These are phyloP conservation scores for Aphodius granarius DNA, from an alignment of 2,888 invertebrate genomes.

Conservation along the genomic window DNA sequence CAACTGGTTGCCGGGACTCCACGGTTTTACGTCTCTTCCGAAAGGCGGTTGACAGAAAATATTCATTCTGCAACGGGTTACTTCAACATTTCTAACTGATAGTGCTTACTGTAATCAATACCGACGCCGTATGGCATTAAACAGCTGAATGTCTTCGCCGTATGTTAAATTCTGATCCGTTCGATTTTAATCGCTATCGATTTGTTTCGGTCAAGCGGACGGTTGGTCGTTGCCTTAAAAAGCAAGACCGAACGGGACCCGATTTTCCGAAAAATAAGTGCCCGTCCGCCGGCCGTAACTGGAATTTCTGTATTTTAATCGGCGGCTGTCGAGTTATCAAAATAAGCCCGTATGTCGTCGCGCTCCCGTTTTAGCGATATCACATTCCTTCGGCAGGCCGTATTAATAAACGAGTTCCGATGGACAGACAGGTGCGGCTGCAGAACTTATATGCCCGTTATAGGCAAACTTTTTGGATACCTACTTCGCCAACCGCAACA, in stretches of 20 bases:
- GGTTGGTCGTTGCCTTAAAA: background rate
- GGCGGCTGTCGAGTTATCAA: constrained; percentile 28
- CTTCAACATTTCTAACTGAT: too few species aligned
- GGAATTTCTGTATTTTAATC: constrained; percentile 29
- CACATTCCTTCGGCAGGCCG: background rate
- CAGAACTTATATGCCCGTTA: background rate
- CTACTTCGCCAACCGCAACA: background rate
- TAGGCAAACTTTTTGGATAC: background rate
- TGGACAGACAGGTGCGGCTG: background rate
- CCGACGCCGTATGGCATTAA: background rate
- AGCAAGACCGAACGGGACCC: background rate
- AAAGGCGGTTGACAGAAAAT: too few species aligned
- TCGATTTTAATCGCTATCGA: background rate
- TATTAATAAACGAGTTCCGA: background rate
- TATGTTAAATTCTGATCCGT: background rate
- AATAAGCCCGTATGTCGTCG: constrained; percentile 15
- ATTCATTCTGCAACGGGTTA: too few species aligned
- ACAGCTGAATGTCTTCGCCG: background rate
- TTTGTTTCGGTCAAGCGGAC: background rate
- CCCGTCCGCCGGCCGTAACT: constrained; percentile 21
- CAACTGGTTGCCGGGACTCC: too few species aligned
- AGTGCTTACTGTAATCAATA: background rate
- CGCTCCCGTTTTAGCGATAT: constrained; percentile 19
- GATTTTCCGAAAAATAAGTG: background rate
- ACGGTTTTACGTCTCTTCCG: too few species aligned